These are phyloP conservation scores for Catharus fuscescens DNA, from an alignment of 2,113 vertebrate species.

Conservation along the genomic window DNA sequence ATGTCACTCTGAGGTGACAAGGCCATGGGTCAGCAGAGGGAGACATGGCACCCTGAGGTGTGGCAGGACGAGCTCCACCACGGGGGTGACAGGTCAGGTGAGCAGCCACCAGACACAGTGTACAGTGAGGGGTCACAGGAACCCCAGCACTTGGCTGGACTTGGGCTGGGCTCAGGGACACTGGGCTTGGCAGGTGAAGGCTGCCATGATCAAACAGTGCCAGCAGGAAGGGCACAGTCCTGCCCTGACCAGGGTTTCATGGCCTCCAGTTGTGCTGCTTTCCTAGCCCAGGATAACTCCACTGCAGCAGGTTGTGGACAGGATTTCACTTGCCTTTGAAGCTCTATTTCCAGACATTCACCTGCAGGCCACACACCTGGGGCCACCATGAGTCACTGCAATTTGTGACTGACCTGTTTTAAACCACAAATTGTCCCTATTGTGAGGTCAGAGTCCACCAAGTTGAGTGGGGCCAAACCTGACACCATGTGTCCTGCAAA, in stretches of 20 bases:
- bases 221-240: background rate
- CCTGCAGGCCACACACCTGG: background rate
- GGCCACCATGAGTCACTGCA: background rate
- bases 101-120: background rate
- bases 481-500: background rate
- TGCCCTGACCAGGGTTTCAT: background rate
- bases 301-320: background rate
- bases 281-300: background rate
- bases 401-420: background rate
- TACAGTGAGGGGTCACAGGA: background rate
- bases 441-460: background rate
- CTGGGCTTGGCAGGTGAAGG: background rate
- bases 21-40: background rate
- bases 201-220: background rate
- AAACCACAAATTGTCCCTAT: background rate
- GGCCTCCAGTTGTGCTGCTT: fast-evolving
- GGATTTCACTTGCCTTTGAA: background rate
- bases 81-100: fast-evolving
- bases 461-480: background rate
- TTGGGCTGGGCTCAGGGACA: background rate
- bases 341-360: background rate
- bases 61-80: background rate
- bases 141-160: background rate
- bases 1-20: background rate
- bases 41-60: background rate